Base-by-base conservation (phyloP, 2,888 invertebrate genomes). In the Eristalis pertinax region DNA sequence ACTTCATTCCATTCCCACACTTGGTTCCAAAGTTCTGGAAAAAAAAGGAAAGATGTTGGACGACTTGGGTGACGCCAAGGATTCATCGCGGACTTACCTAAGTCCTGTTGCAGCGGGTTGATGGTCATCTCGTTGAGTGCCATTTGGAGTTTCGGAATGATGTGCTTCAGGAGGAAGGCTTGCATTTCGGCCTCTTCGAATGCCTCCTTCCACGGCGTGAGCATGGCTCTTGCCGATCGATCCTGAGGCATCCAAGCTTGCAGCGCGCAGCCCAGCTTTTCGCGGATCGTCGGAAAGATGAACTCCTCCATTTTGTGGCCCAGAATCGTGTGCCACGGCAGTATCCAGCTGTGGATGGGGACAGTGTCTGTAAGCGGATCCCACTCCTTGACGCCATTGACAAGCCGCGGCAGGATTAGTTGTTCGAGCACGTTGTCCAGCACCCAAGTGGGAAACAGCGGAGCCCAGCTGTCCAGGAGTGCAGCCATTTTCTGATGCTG, bases 171-270 rank as follows among this genome's bases (percentile, higher is more conserved):
- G 19, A 98, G 92, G 91, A 98, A 98, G 2, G 96, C 95, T 74
- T 97, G 95, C 95, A 98, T 96, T 73, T 96, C 95, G 15, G 95
- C 95, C 78, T 95, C 95, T 64, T 96, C 94, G 92, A 98, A 96
- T 0, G 97, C 96, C 1, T 92, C 91, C 29, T 95, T 93, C 99
- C 99, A 99, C 0, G 99, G 99, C 75, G 96, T 95, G 32, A 99
- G 94, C 94, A 99, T 97, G 29, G 97, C 95, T 89, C 97, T 95
- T 0, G 99, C 99, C 0, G 99, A 99, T 56, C 95, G 94, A 94
- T 99, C 99, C 0, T 97, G 97, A 0, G 99, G 99, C 93, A 98
- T 97, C 99, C 99, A 99, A 74, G 96, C 96, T n/a, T 95, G 95
- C 87, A 99, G 94, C 13, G 99, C 99, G 50, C 95, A 95, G 38